These are phyloP conservation scores for Drosophila greeni DNA, from an alignment of 2,888 invertebrate species.

Conservation along the genomic window DNA sequence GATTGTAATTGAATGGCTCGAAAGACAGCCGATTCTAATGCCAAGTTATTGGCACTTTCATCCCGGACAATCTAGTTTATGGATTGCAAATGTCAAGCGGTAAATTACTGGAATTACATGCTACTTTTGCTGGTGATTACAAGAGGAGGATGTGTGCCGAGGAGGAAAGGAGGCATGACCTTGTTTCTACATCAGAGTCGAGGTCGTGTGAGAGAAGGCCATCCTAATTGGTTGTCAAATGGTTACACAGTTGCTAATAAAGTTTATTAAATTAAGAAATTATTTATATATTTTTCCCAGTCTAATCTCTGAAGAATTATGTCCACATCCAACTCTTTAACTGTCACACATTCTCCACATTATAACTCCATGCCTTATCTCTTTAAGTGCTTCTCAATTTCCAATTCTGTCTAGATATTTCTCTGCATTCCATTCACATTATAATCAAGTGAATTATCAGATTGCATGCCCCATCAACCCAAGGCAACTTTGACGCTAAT, in stretches of 20 bases:
- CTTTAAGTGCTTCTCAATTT: conserved; percentile 23
- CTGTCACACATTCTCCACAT: conserved; percentile 4
- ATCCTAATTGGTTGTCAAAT: neutral
- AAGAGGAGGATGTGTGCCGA: conserved; percentile 5
- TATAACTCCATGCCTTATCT: conserved; percentile 2
- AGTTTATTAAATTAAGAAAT: neutral
- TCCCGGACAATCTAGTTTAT: conserved; percentile 36
- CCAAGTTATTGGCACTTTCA: conserved; percentile 47
- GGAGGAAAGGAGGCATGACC: conserved; percentile 5
- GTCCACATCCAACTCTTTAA: neutral
- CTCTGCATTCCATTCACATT: conserved; percentile 16
- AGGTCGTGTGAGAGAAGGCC: neutral
- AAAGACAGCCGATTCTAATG: conserved; percentile 41
- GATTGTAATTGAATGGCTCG: conserved; percentile 47
- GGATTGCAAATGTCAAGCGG: conserved; percentile 30
- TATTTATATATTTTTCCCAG: too few species aligned
- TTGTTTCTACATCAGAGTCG: conserved; percentile 7
- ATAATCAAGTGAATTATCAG: conserved; percentile 24
- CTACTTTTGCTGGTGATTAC: conserved; percentile 2
- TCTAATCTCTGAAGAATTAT: neutral
- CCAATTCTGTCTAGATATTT: conserved; percentile 21
- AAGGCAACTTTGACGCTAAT: conserved; percentile 22
- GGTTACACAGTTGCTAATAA: neutral
- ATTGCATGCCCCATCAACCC: conserved; percentile 23
- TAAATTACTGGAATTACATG: conserved; percentile 18